These are phyloP conservation scores for Lateolabrax maculatus DNA, from an alignment of 2,797 vertebrate species.

Conservation along the genomic window DNA sequence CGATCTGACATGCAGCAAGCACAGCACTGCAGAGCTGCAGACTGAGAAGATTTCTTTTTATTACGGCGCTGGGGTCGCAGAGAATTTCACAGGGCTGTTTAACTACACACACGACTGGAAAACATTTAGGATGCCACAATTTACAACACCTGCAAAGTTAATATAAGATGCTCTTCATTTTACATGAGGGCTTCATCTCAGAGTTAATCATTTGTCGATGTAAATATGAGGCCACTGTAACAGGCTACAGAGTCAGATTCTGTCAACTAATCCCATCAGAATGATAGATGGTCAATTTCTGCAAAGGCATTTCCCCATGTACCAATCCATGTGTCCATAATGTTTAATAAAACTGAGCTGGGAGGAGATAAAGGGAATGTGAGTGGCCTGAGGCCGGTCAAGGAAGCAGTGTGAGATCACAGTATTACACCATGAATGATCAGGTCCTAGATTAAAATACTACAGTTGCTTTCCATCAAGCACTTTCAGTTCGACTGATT, in stretches of 20 bases:
- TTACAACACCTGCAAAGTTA: neutral
- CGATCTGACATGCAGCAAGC: slow-evolving; percentile 39
- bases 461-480: slow-evolving; percentile 49
- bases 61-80: slow-evolving; percentile 1
- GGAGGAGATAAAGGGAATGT: slow-evolving; percentile 38
- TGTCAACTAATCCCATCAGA: slow-evolving; percentile 32
- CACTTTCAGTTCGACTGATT: slow-evolving; percentile 63
- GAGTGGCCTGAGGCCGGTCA: slow-evolving; percentile 27
- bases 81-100: slow-evolving; percentile 36
- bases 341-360: slow-evolving; percentile 22
- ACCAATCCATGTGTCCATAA: slow-evolving; percentile 20
- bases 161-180: slow-evolving; percentile 22
- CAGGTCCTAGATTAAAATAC: slow-evolving; percentile 47
- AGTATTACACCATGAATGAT: slow-evolving; percentile 35
- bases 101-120: neutral
- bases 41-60: slow-evolving; percentile 54
- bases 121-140: slow-evolving; percentile 6
- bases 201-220: slow-evolving; percentile 14
- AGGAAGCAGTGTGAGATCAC: slow-evolving; percentile 36
- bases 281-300: slow-evolving; percentile 26
- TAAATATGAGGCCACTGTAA: slow-evolving; percentile 24
- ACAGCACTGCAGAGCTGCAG: slow-evolving; percentile 52
- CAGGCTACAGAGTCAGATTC: slow-evolving; percentile 19
- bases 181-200: slow-evolving; percentile 30
- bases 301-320: neutral